Evolutionary conservation across 2,113 vertebrate genomes (phyloP).

Genomic region (Hymenochirus boettgeri): DNA sequence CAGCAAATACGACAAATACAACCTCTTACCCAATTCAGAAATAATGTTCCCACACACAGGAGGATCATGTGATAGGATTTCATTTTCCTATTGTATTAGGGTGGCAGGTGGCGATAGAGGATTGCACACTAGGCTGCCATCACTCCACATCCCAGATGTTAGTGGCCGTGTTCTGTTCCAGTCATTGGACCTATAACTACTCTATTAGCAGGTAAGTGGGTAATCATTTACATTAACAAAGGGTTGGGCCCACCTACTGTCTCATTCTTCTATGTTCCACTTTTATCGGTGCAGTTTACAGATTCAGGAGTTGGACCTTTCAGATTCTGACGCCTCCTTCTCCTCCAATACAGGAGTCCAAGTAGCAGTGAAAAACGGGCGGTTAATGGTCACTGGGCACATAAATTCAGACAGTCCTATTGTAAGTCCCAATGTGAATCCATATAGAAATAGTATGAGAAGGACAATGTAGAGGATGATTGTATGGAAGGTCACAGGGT

Average conservation of each 20-base stretch:
- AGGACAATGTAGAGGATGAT: too few relatives aligned
- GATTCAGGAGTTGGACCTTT: slow-evolving; percentile 37
- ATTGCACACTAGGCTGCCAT: slow-evolving; percentile 47
- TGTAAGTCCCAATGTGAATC: slow-evolving; percentile 57
- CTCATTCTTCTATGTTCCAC: not conserved
- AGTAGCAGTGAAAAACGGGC: slow-evolving; percentile 44
- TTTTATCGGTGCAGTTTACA: slow-evolving; percentile 4
- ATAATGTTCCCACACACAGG: not conserved
- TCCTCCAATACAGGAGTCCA: slow-evolving; percentile 52
- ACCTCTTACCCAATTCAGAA: too few relatives aligned
- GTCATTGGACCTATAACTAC: slow-evolving; percentile 50
- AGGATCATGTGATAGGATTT: too few relatives aligned
- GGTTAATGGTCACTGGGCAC: slow-evolving; percentile 46
- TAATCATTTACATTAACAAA: too few relatives aligned
- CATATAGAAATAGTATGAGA: too few relatives aligned
- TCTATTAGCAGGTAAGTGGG: slow-evolving; percentile 52
- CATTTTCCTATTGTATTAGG: slow-evolving; percentile 51
- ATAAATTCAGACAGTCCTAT: slow-evolving; percentile 43
- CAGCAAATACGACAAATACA: too few relatives aligned
- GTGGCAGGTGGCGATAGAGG: slow-evolving; percentile 46
- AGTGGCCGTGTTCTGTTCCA: not conserved
- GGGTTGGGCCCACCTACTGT: not conserved
- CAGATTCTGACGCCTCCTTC: slow-evolving; percentile 54
- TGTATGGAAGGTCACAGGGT: not conserved
- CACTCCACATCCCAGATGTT: slow-evolving; percentile 53